A percentile compares a stretch with the other conserved stretches of the same genome.
These are phyloP conservation scores for Poliocrania exsul DNA, from an alignment of 2,797 vertebrate genomes.

Conservation along the genomic window DNA sequence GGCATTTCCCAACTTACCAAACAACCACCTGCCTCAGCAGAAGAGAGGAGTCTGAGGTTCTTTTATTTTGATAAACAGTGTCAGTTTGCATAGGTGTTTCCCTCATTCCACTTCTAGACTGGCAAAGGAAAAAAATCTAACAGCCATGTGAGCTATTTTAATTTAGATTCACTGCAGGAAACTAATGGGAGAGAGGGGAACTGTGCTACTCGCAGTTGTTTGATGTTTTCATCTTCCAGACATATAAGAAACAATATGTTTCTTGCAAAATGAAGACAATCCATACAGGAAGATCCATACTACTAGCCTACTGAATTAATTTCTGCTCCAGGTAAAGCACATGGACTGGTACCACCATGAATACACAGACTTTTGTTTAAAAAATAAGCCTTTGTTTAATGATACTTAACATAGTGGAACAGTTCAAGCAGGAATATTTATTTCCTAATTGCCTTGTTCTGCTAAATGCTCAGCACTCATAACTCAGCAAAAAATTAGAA, in stretches of 20 bases:
- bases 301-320: not conserved
- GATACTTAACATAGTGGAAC: not conserved
- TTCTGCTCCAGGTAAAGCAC: not conserved
- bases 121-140: not conserved
- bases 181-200: not conserved
- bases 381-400: not conserved
- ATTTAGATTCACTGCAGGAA: not conserved
- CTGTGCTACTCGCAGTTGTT: not conserved
- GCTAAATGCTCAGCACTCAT: not conserved
- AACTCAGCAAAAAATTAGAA: not conserved
- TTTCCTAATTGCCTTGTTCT: conserved; percentile 3
- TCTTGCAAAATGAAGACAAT: not conserved
- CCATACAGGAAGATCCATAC: not conserved
- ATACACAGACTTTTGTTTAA: not conserved
- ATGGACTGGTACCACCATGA: not conserved
- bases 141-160: not conserved
- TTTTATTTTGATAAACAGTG: not conserved
- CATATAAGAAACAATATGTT: not conserved
- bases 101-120: not conserved
- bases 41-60: not conserved
- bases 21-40: not conserved
- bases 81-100: not conserved
- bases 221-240: not conserved
- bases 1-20: not conserved
- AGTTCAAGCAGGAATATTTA: not conserved